These are phyloP conservation scores for Philotrypesis tridentata DNA, from an alignment of 1,140 invertebrate species.

Conservation along the genomic window DNA sequence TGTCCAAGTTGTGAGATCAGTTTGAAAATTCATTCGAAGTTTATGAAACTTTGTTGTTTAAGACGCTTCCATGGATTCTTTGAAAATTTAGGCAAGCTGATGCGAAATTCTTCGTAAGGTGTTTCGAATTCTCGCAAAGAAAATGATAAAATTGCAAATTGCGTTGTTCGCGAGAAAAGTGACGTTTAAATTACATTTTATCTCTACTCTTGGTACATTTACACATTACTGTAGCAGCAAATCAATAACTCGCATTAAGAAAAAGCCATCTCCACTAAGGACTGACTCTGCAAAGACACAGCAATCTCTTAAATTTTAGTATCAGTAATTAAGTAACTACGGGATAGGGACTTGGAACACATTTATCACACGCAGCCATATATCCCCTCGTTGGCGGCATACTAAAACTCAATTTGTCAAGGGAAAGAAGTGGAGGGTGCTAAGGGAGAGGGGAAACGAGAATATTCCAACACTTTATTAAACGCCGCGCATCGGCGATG, in stretches of 20 bases:
- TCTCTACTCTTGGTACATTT: too few relatives aligned
- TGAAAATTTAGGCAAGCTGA: too few relatives aligned
- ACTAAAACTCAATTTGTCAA: constrained; percentile 31
- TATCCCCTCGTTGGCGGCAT: neutral
- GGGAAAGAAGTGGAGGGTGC: neutral
- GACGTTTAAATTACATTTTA: too few relatives aligned
- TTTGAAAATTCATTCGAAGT: neutral
- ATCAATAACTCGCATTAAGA: too few relatives aligned
- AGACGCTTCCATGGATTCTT: too few relatives aligned
- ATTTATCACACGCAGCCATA: neutral
- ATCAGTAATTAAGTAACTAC: constrained; percentile 8
- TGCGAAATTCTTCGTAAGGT: too few relatives aligned
- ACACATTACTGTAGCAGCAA: too few relatives aligned
- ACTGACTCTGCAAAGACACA: neutral
- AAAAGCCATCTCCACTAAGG: too few relatives aligned
- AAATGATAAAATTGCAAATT: too few relatives aligned
- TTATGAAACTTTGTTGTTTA: neutral
- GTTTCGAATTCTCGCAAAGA: too few relatives aligned
- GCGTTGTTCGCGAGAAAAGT: too few relatives aligned
- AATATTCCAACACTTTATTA: neutral
- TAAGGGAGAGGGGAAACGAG: too few relatives aligned
- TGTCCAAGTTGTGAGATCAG: neutral
- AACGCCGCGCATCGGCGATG: neutral
- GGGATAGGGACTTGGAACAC: neutral
- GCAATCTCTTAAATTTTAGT: neutral